Base-by-base conservation (phyloP, 2,797 vertebrate species). In the Numenius phaeopus region DNA sequence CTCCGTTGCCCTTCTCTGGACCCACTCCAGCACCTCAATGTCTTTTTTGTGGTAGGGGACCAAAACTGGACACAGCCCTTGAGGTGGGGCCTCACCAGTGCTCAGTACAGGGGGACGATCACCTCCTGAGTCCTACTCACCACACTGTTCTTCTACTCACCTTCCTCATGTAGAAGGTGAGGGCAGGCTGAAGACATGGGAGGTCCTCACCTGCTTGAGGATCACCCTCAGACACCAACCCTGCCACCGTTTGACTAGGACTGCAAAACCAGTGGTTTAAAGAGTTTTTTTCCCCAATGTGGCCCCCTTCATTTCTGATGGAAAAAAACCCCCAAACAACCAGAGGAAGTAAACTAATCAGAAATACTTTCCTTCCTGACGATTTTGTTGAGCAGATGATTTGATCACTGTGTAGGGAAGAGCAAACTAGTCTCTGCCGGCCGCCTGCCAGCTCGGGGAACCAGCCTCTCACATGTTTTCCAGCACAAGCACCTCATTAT, bases 401-500 rank as follows among this genome's bases (percentile, higher is more conserved):
- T 95, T 70, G 96, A 91, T 89, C 79, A 67, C 95, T 59, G 86
- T 82, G 92, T 92, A 92, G 94, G 94, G 95, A 90, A 61, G 95
- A 97, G 94, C 29, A 64, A 89, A 88, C 67, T 81, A 16, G 49
- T 95, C 97, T 94, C 87, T 78, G 94, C 27, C 49, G 14, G 97
- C 83, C 2, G 76, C 65, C 96, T 97, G 98, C 97, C 97, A 97
- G 91, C 94, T 88, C 42, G 6, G 93, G 94, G 96, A 97, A 87
- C 97, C 92, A 97, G 96, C 94, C 96, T 94, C 95, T 92, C 37
- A 18, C 94, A 92, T 95, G 96, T 98, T 98, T 98, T 97, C 97
- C 97, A 98, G 95, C 94, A 98, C 98, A 98, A 98, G 96, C 90
- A 95, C 95, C 95, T 98, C 98, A 98, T 98, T 98, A 98, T 98